Evolutionary conservation across 2,113 vertebrate species (phyloP).

Genomic region (Nothobranchius furzeri): DNA sequence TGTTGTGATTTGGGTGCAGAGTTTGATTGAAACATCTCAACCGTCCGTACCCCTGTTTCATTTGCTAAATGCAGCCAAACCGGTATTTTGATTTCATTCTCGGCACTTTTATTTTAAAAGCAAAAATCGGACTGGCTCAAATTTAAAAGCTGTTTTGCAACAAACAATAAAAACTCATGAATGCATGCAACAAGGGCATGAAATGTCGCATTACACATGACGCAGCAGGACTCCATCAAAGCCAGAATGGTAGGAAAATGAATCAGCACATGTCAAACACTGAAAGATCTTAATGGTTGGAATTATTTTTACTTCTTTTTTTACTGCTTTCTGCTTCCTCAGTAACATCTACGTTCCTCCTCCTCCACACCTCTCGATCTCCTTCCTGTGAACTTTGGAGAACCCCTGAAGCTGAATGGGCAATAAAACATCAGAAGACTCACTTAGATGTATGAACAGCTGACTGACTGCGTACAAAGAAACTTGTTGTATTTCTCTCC

Average conservation of each 20-base stretch:
- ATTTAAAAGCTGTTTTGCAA: too few species aligned
- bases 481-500: slow-evolving; percentile 32
- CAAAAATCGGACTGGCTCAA: too few species aligned
- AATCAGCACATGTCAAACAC: slow-evolving; percentile 39
- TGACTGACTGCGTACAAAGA: not conserved
- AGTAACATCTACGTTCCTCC: slow-evolving; percentile 31
- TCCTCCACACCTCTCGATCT: slow-evolving; percentile 5
- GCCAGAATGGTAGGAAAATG: not conserved
- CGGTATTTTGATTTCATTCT: too few species aligned
- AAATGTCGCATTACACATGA: not conserved
- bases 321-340: slow-evolving; percentile 34
- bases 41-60: too few species aligned
- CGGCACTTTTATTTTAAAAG: too few species aligned
- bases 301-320: slow-evolving; percentile 20
- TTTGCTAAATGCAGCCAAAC: too few species aligned
- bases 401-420: slow-evolving; percentile 49
- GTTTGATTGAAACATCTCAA: too few species aligned
- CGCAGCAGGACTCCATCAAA: not conserved
- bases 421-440: slow-evolving; percentile 28
- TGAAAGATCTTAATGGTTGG: slow-evolving; percentile 8
- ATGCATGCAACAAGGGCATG: not conserved
- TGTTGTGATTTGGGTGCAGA: too few species aligned
- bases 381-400: slow-evolving; percentile 65
- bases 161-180: too few species aligned
- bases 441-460: not conserved